Evolutionary conservation across 2,888 invertebrate species (phyloP), one percentile per base, ranked within the genome.

Genomic region (Orthonychiurus folsomi): DNA sequence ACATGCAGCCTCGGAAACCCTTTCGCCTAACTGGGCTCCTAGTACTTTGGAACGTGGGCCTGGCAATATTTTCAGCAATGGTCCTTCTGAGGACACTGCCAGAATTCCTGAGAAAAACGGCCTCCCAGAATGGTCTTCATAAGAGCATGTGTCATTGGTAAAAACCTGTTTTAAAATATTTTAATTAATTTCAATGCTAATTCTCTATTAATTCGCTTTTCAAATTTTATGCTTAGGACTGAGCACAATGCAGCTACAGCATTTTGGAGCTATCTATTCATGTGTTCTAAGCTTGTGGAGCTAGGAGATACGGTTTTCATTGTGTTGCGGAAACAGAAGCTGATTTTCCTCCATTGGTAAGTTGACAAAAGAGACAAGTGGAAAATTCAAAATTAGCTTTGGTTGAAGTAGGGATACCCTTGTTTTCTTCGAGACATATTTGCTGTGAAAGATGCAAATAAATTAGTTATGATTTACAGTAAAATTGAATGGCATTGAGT

Each of bases 121-220:
- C 64, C 25, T 66, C 67, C 47, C 62, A 61, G 20, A 67, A 67
- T 60, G 70, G 70, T 26, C 67, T 67, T 27, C 69, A 70, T 59
- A 69, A 70, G 37, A 63, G 68, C 26, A 63, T 70, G 28, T 70
- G 70, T 60, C 67, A 69, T 59, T 69, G 70, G 70, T 70, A 61
- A 15, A n/a, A n/a, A n/a, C n/a, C n/a, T n/a, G 37, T 37, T 37
- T 37, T 37, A 5, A 37, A 9, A 37, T 37, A n/a, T n/a, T n/a
- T n/a, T n/a, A n/a, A n/a, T n/a, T n/a, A n/a, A n/a, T n/a, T n/a
- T n/a, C n/a, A n/a, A n/a, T 37, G 37, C 9, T 37, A 37, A 15
- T 37, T 5, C 5, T 37, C 5, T 37, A 9, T 15, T 15, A 15
- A 50, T 50, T 2, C 24, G 9, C 23, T 18, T 53, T 3, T 53